Evolutionary conservation across 1,140 invertebrate genomes (phyloP), one percentile per base, ranked within the genome.

Genomic region (Drosophila novamexicana): DNA sequence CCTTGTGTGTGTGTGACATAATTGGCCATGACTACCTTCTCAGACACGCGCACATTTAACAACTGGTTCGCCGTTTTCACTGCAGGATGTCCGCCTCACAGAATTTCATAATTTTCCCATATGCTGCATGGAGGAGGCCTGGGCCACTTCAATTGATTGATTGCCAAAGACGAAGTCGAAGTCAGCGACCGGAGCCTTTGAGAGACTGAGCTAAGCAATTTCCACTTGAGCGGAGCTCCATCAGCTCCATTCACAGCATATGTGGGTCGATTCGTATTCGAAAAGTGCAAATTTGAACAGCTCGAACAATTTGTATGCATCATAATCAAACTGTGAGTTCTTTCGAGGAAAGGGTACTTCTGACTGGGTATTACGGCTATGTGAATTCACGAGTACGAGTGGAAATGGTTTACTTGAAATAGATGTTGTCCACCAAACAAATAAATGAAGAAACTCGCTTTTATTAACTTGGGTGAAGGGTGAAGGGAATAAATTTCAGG

Each of bases 111-210:
- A 86, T 74, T 88, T 77, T 47, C 45, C 39, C 70, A 65, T 61
- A 59, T 68, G 54, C 49, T 58, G 14, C 34, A 53, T 12, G 14
- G 22, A 34, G 56, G n/a, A 58, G 74, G 59, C 56, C 45, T 66
- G 54, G 40, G 47, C 77, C 75, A 81, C 79, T 75, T 82, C 71
- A 85, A 67, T 88, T 88, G 82, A 85, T 85, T 85, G 82, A 85
- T 82, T 88, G 82, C 75, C 82, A 79, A 61, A 39, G 61, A 39
- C 14, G 22, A 47, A 22, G 49, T 34, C 63, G 37, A 32, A 81
- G 78, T 78, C 70, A 81, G 40, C 66, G 82, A 76, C 68, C 84
- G 72, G 45, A 70, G 70, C 42, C 7, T 14, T 6, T 9, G 42
- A 9, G 29, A 44, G 44, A 39, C 29, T 39, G 53, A 56, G 50